These are phyloP conservation scores for Holcopasites calliopsidis DNA, from an alignment of 1,140 invertebrate species.

Conservation along the genomic window DNA sequence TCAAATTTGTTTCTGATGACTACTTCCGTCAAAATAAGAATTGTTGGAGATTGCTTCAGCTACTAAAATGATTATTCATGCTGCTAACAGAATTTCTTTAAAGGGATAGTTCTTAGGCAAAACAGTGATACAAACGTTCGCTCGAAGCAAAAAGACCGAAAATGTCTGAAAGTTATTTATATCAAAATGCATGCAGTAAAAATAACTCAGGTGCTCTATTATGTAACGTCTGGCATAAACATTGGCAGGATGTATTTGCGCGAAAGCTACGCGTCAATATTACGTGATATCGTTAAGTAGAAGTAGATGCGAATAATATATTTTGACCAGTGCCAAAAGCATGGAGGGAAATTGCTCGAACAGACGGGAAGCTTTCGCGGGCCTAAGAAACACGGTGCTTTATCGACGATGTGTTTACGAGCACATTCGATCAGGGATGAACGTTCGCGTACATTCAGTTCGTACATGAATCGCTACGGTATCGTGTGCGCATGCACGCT, in stretches of 20 bases:
- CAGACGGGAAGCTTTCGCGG: not conserved
- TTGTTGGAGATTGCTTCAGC: not conserved
- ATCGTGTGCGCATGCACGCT: not conserved
- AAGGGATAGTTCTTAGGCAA: no score
- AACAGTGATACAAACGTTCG: not conserved
- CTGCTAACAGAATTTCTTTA: no score
- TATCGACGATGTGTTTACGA: not conserved
- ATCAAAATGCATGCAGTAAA: no score
- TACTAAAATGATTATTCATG: not conserved
- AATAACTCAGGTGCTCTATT: no score
- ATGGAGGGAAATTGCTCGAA: conserved; percentile 5
- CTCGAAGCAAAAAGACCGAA: not conserved
- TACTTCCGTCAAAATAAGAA: not conserved
- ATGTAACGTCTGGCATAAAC: not conserved
- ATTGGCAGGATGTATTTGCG: not conserved
- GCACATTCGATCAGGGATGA: not conserved
- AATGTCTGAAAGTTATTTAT: no score
- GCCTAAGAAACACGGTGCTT: not conserved
- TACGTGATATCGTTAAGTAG: not conserved
- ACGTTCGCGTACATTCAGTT: not conserved
- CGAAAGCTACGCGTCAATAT: not conserved
- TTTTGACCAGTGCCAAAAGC: not conserved
- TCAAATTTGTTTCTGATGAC: not conserved
- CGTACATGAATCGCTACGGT: not conserved
- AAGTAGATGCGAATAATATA: not conserved